These are phyloP conservation scores for Sialia sialis DNA, from an alignment of 2,113 vertebrate species.

Conservation along the genomic window DNA sequence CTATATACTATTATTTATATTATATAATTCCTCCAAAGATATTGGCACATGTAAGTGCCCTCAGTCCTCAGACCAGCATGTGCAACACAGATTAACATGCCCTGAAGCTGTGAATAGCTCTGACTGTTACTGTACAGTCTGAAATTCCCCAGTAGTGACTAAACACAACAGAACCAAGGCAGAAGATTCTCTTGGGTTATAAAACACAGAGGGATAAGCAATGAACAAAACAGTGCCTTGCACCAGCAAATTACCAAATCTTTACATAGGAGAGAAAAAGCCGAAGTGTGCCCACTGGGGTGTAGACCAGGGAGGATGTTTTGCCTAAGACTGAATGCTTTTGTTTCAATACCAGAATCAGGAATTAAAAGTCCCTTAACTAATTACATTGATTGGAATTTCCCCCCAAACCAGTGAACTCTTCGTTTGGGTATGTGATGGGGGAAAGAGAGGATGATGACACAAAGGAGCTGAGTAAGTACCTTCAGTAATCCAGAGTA, in stretches of 20 bases:
- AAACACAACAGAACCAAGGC: not conserved
- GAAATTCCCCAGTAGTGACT: not conserved
- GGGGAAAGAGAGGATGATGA: not conserved
- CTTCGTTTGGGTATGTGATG: not conserved
- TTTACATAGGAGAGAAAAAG: not conserved
- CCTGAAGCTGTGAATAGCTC: not conserved
- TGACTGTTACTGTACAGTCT: not conserved
- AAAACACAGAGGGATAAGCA: not conserved
- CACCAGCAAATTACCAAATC: not conserved
- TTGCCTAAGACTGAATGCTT: not conserved
- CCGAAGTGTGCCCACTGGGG: fast-evolving
- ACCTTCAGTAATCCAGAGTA: not conserved
- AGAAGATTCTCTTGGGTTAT: not conserved
- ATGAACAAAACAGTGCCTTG: not conserved
- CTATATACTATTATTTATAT: not conserved
- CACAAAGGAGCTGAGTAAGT: not conserved
- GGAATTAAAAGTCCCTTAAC: not conserved
- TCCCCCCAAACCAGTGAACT: not conserved
- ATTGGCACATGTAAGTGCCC: not conserved
- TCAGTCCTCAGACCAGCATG: not conserved
- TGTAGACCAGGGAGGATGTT: not conserved
- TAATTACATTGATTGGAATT: not conserved
- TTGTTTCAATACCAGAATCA: not conserved
- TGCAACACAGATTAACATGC: not conserved
- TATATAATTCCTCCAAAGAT: not conserved